Evolutionary conservation across 2,888 invertebrate species (phyloP), one percentile per base, ranked within the genome.

Genomic region (Thera britannica): DNA sequence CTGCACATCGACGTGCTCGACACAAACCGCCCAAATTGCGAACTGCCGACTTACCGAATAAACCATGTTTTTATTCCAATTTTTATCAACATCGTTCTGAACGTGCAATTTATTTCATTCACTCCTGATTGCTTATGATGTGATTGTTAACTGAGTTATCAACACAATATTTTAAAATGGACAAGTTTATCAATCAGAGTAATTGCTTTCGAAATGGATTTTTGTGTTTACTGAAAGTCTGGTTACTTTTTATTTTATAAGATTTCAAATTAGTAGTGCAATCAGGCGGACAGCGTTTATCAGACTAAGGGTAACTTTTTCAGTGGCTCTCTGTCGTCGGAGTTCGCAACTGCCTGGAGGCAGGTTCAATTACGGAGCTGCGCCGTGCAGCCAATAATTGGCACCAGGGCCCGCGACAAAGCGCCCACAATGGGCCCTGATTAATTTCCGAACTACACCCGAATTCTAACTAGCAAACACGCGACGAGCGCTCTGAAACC

Each of bases 391-490:
- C 90, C 91, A 90, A 90, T 92, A 90, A 92, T 92, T 92, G 92
- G 91, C 90, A 86, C 84, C 87, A 84, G 86, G 84, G 81, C 85
- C 83, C 88, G 87, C 89, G 90, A 92, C 92, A 92, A 93, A 93
- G 91, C 90, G 88, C 84, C 91, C 91, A 92, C 92, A 92, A 92
- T 91, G 87, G 90, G 83, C 86, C 79, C 89, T 93, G 93, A 93
- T 93, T 92, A 93, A 93, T 93, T 92, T 93, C 88, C 90, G 90
- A 92, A 93, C 93, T 92, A 87, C 89, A 85, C 85, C 92, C 93
- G 92, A 92, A 92, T 92, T 88, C 90, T 90, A 91, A 92, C 90
- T 89, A 89, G 88, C 89, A 90, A 91, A 91, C 90, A 90, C 85
- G 89, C 86, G 86, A 83, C 84, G 84, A 78, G 75, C 82, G 81